A percentile compares a stretch with the other conserved stretches of the same genome.
These are phyloP conservation scores for Monochamus alternatus DNA, from an alignment of 2,888 invertebrate genomes.

Conservation along the genomic window DNA sequence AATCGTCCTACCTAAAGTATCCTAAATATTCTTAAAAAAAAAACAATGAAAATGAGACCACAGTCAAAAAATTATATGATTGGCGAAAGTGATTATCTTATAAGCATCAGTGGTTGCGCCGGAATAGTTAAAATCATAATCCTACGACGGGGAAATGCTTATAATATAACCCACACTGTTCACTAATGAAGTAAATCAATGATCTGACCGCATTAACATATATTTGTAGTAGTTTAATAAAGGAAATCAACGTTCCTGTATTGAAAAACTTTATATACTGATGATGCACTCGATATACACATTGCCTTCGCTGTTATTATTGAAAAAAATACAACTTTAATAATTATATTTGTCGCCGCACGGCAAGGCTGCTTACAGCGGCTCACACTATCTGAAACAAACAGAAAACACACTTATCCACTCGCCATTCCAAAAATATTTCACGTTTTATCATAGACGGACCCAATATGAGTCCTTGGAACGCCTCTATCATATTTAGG, in stretches of 20 bases:
- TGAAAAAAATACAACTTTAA: constrained; percentile 68
- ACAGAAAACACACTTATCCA: constrained; percentile 46
- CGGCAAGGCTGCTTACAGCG: constrained; percentile 70
- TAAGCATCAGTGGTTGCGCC: constrained; percentile 52
- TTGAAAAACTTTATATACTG: constrained; percentile 61
- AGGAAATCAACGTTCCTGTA: constrained; percentile 61
- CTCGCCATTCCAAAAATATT: neutral
- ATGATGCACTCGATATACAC: constrained; percentile 69
- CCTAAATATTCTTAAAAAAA: constrained; percentile 63
- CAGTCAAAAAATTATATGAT: constrained; percentile 62
- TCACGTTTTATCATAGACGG: too few relatives aligned
- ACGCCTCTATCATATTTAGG: too few relatives aligned
- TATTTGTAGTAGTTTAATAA: constrained; percentile 51
- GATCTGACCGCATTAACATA: constrained; percentile 47
- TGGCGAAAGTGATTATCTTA: constrained; percentile 60
- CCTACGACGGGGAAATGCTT: constrained; percentile 55
- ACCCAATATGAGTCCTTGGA: too few relatives aligned
- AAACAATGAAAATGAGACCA: constrained; percentile 66
- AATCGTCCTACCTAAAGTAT: constrained; percentile 60
- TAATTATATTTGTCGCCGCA: constrained; percentile 67
- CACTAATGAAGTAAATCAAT: constrained; percentile 50
- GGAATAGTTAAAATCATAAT: constrained; percentile 33
- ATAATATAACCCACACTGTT: constrained; percentile 61
- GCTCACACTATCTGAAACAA: constrained; percentile 69
- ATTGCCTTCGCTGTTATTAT: constrained; percentile 70